These are phyloP conservation scores for Azemiops feae DNA, from an alignment of 2,113 vertebrate species.

Conservation along the genomic window DNA sequence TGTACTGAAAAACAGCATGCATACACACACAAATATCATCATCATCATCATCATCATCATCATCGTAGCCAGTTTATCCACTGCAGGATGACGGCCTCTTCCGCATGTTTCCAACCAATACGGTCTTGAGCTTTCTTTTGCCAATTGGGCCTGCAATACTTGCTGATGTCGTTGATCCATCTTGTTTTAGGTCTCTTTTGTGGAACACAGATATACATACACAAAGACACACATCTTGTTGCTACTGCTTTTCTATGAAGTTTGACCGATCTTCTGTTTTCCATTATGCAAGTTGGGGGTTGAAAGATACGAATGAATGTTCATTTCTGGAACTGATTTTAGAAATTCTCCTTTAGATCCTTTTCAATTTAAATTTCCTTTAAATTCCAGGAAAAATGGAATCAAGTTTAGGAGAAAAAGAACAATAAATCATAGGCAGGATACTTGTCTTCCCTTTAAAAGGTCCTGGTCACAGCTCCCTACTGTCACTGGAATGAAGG, in stretches of 20 bases:
- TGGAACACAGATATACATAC: not conserved
- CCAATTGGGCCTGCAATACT: not conserved
- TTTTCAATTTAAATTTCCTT: not conserved
- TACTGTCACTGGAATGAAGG: not conserved
- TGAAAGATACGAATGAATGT: not conserved
- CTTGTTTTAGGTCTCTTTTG: not conserved
- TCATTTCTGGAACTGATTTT: not conserved
- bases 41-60: too few species aligned
- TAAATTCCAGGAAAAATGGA: not conserved
- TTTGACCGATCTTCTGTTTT: not conserved
- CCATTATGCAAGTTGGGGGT: not conserved
- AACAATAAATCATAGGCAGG: not conserved
- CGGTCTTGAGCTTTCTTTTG: not conserved
- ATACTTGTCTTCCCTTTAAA: not conserved
- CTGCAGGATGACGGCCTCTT: not conserved
- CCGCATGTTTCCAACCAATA: not conserved
- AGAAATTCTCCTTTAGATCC: not conserved
- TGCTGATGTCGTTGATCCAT: not conserved
- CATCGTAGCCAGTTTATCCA: not conserved
- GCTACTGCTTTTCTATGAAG: not conserved
- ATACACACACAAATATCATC: not conserved
- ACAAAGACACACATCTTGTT: not conserved
- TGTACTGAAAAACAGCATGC: not conserved
- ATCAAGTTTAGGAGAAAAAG: not conserved
- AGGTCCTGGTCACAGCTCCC: not conserved